phyloP scores from a whole-genome alignment of 2,888 invertebrate genomes.

The Blastobasis adustella region DNA sequence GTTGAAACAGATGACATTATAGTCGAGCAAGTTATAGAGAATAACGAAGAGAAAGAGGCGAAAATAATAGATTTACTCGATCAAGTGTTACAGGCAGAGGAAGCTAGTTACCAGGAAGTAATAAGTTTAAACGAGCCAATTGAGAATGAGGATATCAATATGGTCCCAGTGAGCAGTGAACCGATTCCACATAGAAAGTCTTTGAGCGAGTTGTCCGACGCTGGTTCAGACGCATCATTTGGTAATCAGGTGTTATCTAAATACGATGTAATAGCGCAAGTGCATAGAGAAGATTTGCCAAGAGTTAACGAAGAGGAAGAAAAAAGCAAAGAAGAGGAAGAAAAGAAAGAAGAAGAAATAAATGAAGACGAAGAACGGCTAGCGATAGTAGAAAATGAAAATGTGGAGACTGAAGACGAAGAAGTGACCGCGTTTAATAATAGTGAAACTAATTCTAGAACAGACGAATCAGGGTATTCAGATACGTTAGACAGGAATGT shows the following conservation, averaged over 20 bases:
- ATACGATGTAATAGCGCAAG: conserved; percentile 74
- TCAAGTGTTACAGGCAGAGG: conserved; percentile 66
- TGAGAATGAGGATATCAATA: conserved; percentile 24
- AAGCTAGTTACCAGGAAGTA: conserved; percentile 55
- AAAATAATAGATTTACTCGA: conserved; percentile 66
- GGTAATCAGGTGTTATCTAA: conserved; percentile 62
- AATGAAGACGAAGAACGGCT: not conserved
- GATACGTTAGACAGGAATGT: conserved; percentile 54
- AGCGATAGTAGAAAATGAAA: conserved; percentile 7
- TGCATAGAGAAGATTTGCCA: conserved; percentile 72
- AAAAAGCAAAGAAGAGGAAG: conserved; percentile 27
- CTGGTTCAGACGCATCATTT: conserved; percentile 59
- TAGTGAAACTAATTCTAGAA: conserved; percentile 56
- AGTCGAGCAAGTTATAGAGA: conserved; percentile 48
- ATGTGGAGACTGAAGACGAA: conserved; percentile 29
- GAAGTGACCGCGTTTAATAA: conserved; percentile 51
- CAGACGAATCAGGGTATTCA: conserved; percentile 66
- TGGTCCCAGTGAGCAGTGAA: conserved; percentile 20
- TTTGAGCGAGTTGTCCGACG: conserved; percentile 57
- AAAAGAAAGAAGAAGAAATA: conserved; percentile 23
- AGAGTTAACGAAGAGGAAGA: conserved; percentile 58
- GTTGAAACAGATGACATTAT: conserved; percentile 39
- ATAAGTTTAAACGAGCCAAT: conserved; percentile 41
- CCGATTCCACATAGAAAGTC: conserved; percentile 47
- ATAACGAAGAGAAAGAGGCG: conserved; percentile 61